phyloP scores from a whole-genome alignment of 2,113 vertebrate species.

The Dipodomys stephensi region DNA sequence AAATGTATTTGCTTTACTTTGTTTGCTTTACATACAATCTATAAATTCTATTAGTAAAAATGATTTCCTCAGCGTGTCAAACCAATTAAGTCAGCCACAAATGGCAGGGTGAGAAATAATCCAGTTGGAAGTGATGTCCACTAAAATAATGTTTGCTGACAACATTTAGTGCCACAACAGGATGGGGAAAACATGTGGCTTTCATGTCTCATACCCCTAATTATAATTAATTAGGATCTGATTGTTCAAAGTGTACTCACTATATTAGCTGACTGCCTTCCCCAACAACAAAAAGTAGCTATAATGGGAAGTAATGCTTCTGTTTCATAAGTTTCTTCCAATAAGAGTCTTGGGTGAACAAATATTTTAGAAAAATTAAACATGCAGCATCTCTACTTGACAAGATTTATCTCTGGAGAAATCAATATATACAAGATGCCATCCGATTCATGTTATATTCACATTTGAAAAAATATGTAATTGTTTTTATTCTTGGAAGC shows the following conservation, averaged over 20 bases:
- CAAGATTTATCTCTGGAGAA: constrained; percentile 51
- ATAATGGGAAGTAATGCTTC: background rate
- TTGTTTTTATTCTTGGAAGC: constrained; percentile 72
- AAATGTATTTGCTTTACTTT: background rate
- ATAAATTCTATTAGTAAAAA: background rate
- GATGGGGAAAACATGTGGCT: background rate
- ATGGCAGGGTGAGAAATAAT: background rate
- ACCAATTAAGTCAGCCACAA: background rate
- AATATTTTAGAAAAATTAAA: constrained; percentile 34
- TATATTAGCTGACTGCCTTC: background rate
- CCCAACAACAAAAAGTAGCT: background rate
- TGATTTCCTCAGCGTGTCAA: background rate
- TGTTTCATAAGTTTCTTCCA: background rate
- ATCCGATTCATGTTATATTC: constrained; percentile 13
- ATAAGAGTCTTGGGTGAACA: background rate
- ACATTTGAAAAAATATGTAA: constrained; percentile 19
- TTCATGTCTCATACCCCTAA: constrained; percentile 3
- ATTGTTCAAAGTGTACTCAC: constrained; percentile 13
- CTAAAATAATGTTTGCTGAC: background rate
- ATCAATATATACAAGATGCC: constrained; percentile 49
- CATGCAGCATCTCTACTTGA: background rate
- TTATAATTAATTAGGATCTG: constrained; percentile 26
- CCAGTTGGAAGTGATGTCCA: background rate
- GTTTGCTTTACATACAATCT: background rate
- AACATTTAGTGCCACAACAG: background rate